These are phyloP conservation scores for Centruroides sculpturatus DNA, from an alignment of 1,140 invertebrate species.

Conservation along the genomic window DNA sequence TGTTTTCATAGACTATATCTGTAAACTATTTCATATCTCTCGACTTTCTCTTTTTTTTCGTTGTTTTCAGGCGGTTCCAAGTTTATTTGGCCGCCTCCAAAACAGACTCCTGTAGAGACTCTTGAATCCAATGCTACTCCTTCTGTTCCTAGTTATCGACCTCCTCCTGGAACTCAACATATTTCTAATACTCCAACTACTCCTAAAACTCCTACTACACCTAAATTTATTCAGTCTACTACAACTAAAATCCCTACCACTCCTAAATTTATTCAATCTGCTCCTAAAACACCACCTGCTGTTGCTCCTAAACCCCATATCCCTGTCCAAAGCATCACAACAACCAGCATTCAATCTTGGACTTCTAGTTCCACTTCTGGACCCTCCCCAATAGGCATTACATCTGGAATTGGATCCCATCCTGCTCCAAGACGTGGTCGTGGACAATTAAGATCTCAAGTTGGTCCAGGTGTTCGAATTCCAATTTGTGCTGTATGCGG, in stretches of 20 bases:
- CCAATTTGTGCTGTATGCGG: constrained; percentile 79
- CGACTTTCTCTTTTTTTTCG: constrained; percentile 6
- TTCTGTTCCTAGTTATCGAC: constrained; percentile 10
- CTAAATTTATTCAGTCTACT: background rate
- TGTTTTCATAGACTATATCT: background rate
- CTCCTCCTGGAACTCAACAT: constrained; percentile 15
- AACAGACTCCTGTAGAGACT: background rate
- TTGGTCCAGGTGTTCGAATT: constrained; percentile 55
- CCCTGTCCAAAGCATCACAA: constrained; percentile 8
- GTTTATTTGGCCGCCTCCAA: constrained; percentile 44
- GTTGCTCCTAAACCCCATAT: constrained; percentile 8
- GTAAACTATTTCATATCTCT: background rate
- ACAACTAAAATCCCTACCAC: background rate
- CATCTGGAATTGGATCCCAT: constrained; percentile 25
- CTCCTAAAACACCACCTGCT: background rate
- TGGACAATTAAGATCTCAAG: constrained; percentile 63
- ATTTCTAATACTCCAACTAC: background rate
- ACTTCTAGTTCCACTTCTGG: no score
- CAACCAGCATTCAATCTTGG: background rate
- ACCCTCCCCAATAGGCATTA: constrained; percentile 7
- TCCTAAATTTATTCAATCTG: background rate
- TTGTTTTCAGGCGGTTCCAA: constrained; percentile 18
- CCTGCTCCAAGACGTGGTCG: constrained; percentile 67
- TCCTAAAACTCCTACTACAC: constrained; percentile 1
- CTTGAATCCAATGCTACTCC: constrained; percentile 9